phyloP scores from a whole-genome alignment of 2,797 vertebrate species.

The Myripristis jacobus region DNA sequence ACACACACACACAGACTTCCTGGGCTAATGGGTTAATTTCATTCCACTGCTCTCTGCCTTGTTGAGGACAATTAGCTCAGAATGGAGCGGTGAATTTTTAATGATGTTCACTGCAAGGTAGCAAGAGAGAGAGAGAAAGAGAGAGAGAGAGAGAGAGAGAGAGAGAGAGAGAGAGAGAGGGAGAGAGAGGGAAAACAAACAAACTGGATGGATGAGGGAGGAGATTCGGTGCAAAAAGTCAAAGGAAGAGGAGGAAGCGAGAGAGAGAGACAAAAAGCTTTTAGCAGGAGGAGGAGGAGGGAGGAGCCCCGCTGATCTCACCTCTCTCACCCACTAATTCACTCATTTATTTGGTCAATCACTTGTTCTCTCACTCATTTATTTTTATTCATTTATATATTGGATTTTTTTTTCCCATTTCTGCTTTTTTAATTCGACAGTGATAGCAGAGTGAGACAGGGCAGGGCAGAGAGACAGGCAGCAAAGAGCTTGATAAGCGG shows the following conservation, averaged over 20 bases:
- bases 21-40: constrained; percentile 85
- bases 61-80: constrained; percentile 84
- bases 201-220: constrained; percentile 31
- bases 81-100: constrained; percentile 87
- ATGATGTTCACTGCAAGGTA: constrained; percentile 76
- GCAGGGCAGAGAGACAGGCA: too few species aligned
- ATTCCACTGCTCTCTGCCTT: constrained; percentile 82
- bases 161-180: constrained; percentile 36
- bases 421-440: too few species aligned
- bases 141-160: constrained; percentile 38
- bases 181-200: constrained; percentile 40
- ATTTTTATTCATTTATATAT: too few species aligned
- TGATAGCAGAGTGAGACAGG: too few species aligned
- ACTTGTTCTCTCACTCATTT: not conserved
- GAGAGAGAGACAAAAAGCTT: not conserved
- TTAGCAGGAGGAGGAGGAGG: not conserved
- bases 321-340: not conserved
- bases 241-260: not conserved
- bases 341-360: constrained; percentile 5
- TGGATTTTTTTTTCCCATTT: too few species aligned
- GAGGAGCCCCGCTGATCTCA: too few species aligned
- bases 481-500: too few species aligned
- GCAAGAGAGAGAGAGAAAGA: constrained; percentile 39
- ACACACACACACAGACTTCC: constrained; percentile 49
- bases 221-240: not conserved